Base-by-base conservation (phyloP, 2,888 invertebrate species). In the Ophion ventricosus region DNA sequence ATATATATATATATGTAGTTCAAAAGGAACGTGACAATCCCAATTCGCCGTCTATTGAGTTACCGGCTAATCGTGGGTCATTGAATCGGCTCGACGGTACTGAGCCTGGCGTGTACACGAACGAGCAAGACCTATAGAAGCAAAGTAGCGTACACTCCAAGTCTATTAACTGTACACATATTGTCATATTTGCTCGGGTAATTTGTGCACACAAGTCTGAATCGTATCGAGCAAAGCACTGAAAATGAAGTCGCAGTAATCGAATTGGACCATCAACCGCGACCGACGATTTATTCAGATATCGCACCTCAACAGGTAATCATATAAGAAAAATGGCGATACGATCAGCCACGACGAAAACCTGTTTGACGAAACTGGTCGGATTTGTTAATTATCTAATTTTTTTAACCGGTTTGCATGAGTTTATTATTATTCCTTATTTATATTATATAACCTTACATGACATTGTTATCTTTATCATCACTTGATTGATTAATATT, bases 1-100 rank as follows among this genome's bases (percentile, higher is more conserved):
- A n/a, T 35, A 7, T 35, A 8, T 35, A 11, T 59, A 10, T 5
- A 23, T 25, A 14, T 35, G 14, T 20, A 17, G 35, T 57, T 54
- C 23, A 5, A 25, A 29, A 69, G 70, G 40, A 80, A 80, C 70
- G 70, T 66, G 70, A 26, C 72, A 70, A 54, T 75, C 23, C 75
- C 75, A 79, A 79, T 83, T 80, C 49, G 49, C 25, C 70, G 75
- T 83, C 75, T 59, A 75, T 83, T 66, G 74, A 70, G 64, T 79
- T 72, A 75, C 17, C 49, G 63, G 26, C 59, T 83, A 80, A 83
- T 76, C 75, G 63, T 66, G 79, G 79, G 79, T 75, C 83, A 72
- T 83, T 76, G 70, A 79, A 80, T 83, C 79, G 83, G 20, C 35
- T 73, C 61, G 20, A 67, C 61, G 67, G 72, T 40, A 61, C 56